Percentiles rank a stretch among this genome's conserved stretches.
Evolutionary conservation across 1,140 invertebrate genomes (phyloP).

Genomic region (Glomeris maerens): DNA sequence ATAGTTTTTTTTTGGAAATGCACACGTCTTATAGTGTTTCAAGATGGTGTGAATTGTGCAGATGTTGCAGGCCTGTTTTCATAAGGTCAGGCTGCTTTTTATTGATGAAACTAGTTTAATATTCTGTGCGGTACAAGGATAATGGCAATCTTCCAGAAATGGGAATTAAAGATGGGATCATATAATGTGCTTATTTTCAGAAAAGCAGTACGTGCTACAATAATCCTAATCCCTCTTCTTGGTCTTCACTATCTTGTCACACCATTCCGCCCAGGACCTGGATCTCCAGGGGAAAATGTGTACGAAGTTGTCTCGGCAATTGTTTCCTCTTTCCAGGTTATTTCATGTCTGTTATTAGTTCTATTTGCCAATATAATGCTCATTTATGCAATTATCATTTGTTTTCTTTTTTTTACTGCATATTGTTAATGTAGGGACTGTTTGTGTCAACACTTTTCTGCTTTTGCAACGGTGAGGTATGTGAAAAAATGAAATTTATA

Average conservation of each 20-base stretch:
- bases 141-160: no score
- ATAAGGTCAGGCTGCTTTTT: no score
- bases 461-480: constrained; percentile 88
- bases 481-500: no score
- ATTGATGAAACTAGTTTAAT: no score
- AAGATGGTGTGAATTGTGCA: no score
- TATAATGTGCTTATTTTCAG: no score
- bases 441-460: constrained; percentile 84
- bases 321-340: constrained; percentile 76
- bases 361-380: neutral
- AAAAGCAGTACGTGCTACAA: constrained; percentile 38
- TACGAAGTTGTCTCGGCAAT: constrained; percentile 74
- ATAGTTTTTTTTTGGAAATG: no score
- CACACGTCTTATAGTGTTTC: no score
- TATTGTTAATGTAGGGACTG: constrained; percentile 74
- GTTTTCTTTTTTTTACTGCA: constrained; percentile 24
- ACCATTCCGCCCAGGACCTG: constrained; percentile 58
- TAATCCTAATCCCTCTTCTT: constrained; percentile 41
- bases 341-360: no score
- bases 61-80: no score
- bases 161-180: no score
- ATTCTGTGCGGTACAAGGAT: no score
- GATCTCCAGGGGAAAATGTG: constrained; percentile 47
- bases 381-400: constrained; percentile 5
- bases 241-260: constrained; percentile 61